Percentiles rank a stretch among this genome's conserved stretches.
Conservation (phyloP, 2,888 invertebrate genomes). For the Hemicrepidius hirtus region DNA sequence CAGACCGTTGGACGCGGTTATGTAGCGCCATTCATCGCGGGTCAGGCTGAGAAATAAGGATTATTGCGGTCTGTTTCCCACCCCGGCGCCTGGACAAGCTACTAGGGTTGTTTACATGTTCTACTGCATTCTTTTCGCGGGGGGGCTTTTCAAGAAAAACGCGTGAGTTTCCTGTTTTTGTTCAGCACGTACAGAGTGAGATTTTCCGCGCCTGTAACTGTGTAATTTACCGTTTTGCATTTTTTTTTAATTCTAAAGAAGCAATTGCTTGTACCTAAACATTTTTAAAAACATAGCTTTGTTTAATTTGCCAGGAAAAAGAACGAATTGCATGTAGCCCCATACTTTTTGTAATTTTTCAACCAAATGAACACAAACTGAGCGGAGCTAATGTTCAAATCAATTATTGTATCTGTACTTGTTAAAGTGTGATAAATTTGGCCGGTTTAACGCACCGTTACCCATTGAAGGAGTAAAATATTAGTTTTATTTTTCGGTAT, state of each 20-base stretch:
- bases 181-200: neutral
- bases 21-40: slow-evolving; percentile 47
- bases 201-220: neutral
- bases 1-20: slow-evolving; percentile 48
- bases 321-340: slow-evolving; percentile 6
- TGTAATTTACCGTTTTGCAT: neutral
- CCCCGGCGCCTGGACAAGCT: slow-evolving; percentile 38
- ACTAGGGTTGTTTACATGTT: slow-evolving; percentile 45
- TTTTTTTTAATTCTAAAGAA: no score
- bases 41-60: slow-evolving; percentile 45
- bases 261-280: neutral
- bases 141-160: slow-evolving; percentile 9
- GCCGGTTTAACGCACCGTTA: slow-evolving; percentile 20
- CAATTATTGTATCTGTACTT: slow-evolving; percentile 28
- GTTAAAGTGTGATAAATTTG: slow-evolving; percentile 29
- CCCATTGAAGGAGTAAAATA: slow-evolving; percentile 10
- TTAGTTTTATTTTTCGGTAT: slow-evolving; percentile 11
- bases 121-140: slow-evolving; percentile 18
- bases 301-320: slow-evolving; percentile 10
- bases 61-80: slow-evolving; percentile 51
- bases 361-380: slow-evolving; percentile 14
- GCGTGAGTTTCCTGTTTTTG: neutral
- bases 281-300: neutral
- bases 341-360: slow-evolving; percentile 24
- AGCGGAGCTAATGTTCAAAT: slow-evolving; percentile 17